Evolutionary conservation across 2,113 vertebrate species (phyloP), one percentile per base, ranked within the genome.

Genomic region (Corythornis madagascariensis): DNA sequence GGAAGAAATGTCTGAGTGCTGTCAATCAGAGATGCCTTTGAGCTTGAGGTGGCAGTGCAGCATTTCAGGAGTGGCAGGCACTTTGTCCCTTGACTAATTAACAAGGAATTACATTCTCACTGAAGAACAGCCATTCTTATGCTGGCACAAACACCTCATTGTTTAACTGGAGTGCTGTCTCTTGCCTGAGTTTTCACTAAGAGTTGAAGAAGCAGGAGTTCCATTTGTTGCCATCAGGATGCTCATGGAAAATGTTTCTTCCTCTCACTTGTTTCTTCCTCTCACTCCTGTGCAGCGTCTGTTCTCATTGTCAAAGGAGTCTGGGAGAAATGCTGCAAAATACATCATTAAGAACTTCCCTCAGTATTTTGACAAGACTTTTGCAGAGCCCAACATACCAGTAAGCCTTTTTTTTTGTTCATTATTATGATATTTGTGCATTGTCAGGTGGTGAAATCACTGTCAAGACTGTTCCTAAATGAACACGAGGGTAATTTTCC

Each of bases 291-390:
- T 38, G 38, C 38, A 38, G 38, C 38, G 38, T 38, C 38, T 38
- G 38, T 38, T 38, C 38, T 38, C 38, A 38, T 38, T 38, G 38
- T 38, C 38, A 38, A 38, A 38, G 38, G 38, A 38, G 38, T 38
- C 38, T 38, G 38, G 38, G 9, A 38, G 38, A 38, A 38, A 38
- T 38, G 38, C 38, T 38, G 38, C 38, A 38, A 38, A 38, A 38
- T 38, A 38, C 38, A 38, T 38, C 38, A 38, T 38, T 92, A 97
- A 98, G 81, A 98, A 74, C 13, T 97, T 98, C 61, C 98, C 99
- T 40, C 98, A 98, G 21, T 98, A 98, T 89, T 99, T 99, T 98
- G 98, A 98, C 92, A 99, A 98, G 92, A 98, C 98, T 86, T 94
- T 98, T 74, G 98, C 99, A 61, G 98, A 99, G 55, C 99, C 99